A percentile compares a stretch with the other conserved stretches of the same genome.
These are phyloP conservation scores for Hemicrepidius hirtus DNA, from an alignment of 2,888 invertebrate genomes.

Conservation along the genomic window DNA sequence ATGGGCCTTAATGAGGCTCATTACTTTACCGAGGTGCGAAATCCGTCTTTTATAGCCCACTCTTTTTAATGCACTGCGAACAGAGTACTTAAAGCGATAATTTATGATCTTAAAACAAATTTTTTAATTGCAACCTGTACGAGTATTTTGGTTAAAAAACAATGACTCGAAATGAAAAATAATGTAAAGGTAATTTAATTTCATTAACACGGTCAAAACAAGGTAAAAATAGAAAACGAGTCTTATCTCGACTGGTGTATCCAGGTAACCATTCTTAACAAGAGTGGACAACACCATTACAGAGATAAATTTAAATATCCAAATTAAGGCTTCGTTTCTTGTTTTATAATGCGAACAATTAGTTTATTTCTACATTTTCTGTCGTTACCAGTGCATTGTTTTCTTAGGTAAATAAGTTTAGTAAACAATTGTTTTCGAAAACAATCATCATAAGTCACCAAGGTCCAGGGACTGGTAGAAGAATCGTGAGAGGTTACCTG, in stretches of 20 bases:
- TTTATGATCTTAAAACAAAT: too few species aligned
- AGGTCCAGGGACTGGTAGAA: slow-evolving; percentile 61
- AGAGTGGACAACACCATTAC: slow-evolving; percentile 45
- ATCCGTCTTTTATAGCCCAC: slow-evolving; percentile 39
- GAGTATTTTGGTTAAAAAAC: too few species aligned
- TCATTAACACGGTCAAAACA: slow-evolving; percentile 50
- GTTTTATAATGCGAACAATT: slow-evolving; percentile 44
- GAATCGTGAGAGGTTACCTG: slow-evolving; percentile 66
- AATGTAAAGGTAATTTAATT: slow-evolving; percentile 48
- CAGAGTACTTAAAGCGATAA: too few species aligned
- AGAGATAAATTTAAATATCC: slow-evolving; percentile 51
- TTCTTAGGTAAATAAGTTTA: slow-evolving; percentile 47
- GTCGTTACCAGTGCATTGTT: slow-evolving; percentile 38
- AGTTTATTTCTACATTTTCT: slow-evolving; percentile 43
- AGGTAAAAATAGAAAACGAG: slow-evolving; percentile 39
- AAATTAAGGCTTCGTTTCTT: slow-evolving; percentile 44
- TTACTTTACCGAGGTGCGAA: slow-evolving; percentile 63
- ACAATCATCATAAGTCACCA: slow-evolving; percentile 70
- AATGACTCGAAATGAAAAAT: slow-evolving; percentile 26
- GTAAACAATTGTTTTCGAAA: slow-evolving; percentile 58
- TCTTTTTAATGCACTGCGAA: background rate
- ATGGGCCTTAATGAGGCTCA: slow-evolving; percentile 66
- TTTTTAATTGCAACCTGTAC: too few species aligned
- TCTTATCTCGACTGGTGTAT: slow-evolving; percentile 51
- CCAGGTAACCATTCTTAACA: slow-evolving; percentile 48